Evolutionary conservation across 2,797 vertebrate species (phyloP), one percentile per base, ranked within the genome.

Genomic region (Thripadectes ignobilis): DNA sequence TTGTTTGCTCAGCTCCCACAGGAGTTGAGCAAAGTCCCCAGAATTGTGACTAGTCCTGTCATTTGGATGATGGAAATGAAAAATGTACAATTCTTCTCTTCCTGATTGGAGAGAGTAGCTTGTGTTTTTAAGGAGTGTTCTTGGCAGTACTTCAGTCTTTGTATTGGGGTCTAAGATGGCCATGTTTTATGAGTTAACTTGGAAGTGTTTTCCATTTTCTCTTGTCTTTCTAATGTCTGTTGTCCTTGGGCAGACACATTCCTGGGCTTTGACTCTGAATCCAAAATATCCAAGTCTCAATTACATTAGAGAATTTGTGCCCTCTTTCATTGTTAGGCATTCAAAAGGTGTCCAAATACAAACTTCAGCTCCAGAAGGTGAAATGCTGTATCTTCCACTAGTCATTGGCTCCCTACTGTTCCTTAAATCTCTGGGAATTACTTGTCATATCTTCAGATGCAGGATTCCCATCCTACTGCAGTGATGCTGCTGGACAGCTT

Each of bases 401-500:
- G n/a, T 65, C 54, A 6, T 18, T 55, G 66, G 5, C 39, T 88
- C 62, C 76, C 43, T 79, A 3, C 39, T 69, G 12, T 39, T 91
- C 69, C 16, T 23, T 59, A 80, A 83, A 54, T 77, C 69, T 34
- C 54, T 68, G 59, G 38, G 41, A 81, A 73, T 81, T 75, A 14
- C 26, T 76, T 88, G 71, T 94, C 74, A 59, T 59, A 24, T 39
- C 41, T 82, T 62, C 52, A 75, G 76, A 81, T 85, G 66, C 38
- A 24, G 5, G 62, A 78, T 89, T 79, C 17, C 74, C 14, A n/a
- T 91, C 26, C 18, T 89, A 14, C 43, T 89, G 8, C 4, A 1
- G 45, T 92, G 82, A 93, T 93, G 43, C 48, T 84, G 3, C 52
- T 78, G 73, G 93, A 92, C 95, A 93, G 85, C 76, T 92, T 92